Evolutionary conservation across 1,140 invertebrate genomes (phyloP), one percentile per base, ranked within the genome.

Genomic region (Chlorops oryzae): DNA sequence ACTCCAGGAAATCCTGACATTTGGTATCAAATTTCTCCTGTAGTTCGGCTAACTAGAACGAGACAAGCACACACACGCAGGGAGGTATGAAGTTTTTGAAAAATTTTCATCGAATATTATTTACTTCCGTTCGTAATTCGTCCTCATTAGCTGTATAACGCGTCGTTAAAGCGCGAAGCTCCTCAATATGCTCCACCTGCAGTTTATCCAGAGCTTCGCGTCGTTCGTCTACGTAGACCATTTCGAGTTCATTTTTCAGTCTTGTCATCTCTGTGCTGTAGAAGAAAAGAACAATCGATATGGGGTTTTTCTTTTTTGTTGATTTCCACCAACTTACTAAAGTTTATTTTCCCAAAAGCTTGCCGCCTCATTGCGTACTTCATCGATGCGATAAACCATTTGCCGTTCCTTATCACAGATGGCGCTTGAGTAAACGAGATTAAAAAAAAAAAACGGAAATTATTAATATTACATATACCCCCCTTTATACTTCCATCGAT

Each of bases 231-330:
- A 74, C 71, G 56, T 81, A 77, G 48, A 77, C 74, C 56, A 75
- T 73, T 57, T 81, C 79, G 49, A 83, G 63, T 65, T 83, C 81
- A 39, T 70, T 65, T 68, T 78, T 80, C 60, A 84, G 68, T 71
- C 80, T 73, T 57, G 62, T 66, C 70, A 72, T 72, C 74, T 70
- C 79, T 77, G 58, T 69, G 61, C 59, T 73, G 61, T 56, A 63
- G 34, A 69, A 5, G 1, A 35, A 46, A 15, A 5, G 21, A 32
- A 20, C 18, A 40, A 10, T n/a, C 17, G 9, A 7, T 40, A 7
- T 12, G 38, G 7, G 18, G 18, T 28, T 20, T 1, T 21, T 5
- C 15, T 39, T 13, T 13, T 9, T 13, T 39, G 37, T 37, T 45
- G 12, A 5, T 42, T 41, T 44, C 9, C 13, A 21, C 6, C 37